Conservation (phyloP, 2,113 vertebrate species). For the Holacanthus passer region DNA sequence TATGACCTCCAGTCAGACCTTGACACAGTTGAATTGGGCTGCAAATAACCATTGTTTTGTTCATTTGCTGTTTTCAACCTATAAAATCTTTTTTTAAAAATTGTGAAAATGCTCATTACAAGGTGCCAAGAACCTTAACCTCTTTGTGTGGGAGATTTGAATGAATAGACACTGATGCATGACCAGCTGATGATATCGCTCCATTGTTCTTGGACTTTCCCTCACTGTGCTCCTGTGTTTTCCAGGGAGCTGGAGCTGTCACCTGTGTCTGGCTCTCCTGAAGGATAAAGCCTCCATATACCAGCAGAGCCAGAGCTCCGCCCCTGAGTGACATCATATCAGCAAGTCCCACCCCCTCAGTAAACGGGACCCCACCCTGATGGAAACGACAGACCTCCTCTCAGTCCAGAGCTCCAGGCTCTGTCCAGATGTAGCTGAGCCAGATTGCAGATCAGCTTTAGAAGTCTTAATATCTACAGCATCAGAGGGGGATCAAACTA, state of each 20-base stretch:
- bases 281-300: conserved; percentile 99
- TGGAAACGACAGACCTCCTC: conserved; percentile 54
- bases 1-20: too few species aligned
- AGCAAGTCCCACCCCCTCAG: conserved; percentile 5
- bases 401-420: conserved; percentile 48
- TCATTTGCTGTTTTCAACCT: too few species aligned
- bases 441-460: conserved; percentile 59
- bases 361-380: conserved; percentile 25
- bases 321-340: conserved; percentile 79
- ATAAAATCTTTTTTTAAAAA: too few species aligned
- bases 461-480: conserved; percentile 54
- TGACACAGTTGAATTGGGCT: too few species aligned
- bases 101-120: too few species aligned
- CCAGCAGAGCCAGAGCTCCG: conserved; percentile 93
- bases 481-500: conserved; percentile 45
- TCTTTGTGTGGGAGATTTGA: too few species aligned
- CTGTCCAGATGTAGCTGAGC: conserved; percentile 61
- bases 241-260: conserved; percentile 97
- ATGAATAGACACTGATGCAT: neutral
- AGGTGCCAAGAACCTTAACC: too few species aligned
- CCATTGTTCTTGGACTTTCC: neutral
- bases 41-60: too few species aligned
- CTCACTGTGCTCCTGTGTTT: conserved; percentile 19
- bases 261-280: conserved; percentile 95
- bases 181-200: neutral